A percentile compares a stretch with the other conserved stretches of the same genome.
Evolutionary conservation across 2,113 vertebrate genomes (phyloP).

Genomic region (Charadrius vociferus): DNA sequence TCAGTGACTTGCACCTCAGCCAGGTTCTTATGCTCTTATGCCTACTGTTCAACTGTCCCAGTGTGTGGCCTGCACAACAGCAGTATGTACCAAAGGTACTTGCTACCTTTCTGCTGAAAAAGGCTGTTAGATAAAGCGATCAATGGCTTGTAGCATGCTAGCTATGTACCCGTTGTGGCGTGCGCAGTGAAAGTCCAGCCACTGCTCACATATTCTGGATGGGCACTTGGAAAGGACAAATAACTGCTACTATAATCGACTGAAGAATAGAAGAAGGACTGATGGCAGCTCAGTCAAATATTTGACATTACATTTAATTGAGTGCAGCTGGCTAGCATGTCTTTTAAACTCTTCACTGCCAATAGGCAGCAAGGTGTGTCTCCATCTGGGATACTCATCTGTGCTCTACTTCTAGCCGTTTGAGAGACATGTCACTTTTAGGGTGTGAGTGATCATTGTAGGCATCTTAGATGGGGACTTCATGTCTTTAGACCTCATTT

Average conservation of each 20-base stretch:
- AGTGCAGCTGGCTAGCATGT: background rate
- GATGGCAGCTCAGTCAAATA: background rate
- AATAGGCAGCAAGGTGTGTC: background rate
- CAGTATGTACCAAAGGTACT: background rate
- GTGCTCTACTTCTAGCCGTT: background rate
- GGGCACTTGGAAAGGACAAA: background rate
- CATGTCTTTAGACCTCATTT: background rate
- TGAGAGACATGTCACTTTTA: background rate
- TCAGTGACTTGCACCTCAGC: background rate
- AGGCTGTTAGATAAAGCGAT: background rate
- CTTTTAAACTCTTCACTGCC: background rate
- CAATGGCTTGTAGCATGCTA: background rate
- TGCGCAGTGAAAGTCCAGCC: background rate
- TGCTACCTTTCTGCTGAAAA: background rate
- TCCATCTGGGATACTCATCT: background rate
- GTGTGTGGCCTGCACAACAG: background rate
- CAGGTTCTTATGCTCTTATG: background rate
- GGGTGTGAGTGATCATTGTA: background rate
- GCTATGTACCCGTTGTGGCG: accelerated
- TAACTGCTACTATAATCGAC: background rate
- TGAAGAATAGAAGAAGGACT: background rate
- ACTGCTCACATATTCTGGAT: background rate
- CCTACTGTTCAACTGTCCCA: background rate
- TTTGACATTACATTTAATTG: background rate
- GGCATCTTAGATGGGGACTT: background rate